Conservation (phyloP, 2,113 vertebrate genomes). For the Clarias gariepinus region DNA sequence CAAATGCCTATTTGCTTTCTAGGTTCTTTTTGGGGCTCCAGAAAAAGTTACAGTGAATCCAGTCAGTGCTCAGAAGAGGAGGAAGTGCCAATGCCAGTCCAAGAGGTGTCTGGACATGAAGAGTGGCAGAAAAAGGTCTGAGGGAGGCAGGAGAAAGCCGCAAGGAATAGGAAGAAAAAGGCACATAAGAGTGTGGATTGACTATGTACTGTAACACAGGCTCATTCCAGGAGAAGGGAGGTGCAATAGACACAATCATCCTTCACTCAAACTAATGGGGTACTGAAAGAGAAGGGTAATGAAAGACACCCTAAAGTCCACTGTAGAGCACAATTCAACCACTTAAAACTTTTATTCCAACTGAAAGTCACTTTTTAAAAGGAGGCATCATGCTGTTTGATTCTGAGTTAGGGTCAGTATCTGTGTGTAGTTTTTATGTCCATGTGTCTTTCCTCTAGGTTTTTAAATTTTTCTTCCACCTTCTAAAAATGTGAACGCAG, state of each 20-base stretch:
- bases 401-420: background rate
- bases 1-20: background rate
- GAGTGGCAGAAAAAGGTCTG: conserved; percentile 57
- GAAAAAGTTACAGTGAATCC: conserved; percentile 17
- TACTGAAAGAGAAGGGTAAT: background rate
- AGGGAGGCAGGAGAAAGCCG: background rate
- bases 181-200: conserved; percentile 24
- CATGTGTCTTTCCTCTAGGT: background rate
- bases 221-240: background rate
- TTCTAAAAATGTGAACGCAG: background rate
- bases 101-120: conserved; percentile 66
- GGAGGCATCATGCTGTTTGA: background rate
- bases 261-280: conserved; percentile 1
- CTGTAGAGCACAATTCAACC: background rate
- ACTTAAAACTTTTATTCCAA: background rate
- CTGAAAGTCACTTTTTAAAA: background rate
- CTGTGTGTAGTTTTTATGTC: background rate
- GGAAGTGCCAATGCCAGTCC: conserved; percentile 63
- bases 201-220: conserved; percentile 21
- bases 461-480: background rate
- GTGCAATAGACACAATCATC: conserved; percentile 5
- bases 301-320: background rate
- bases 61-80: conserved; percentile 48
- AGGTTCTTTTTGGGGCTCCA: conserved; percentile 21
- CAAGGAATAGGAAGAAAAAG: conserved; percentile 13